Conservation (phyloP, 2,888 invertebrate genomes). For the Leptinotarsa tumamoca region DNA sequence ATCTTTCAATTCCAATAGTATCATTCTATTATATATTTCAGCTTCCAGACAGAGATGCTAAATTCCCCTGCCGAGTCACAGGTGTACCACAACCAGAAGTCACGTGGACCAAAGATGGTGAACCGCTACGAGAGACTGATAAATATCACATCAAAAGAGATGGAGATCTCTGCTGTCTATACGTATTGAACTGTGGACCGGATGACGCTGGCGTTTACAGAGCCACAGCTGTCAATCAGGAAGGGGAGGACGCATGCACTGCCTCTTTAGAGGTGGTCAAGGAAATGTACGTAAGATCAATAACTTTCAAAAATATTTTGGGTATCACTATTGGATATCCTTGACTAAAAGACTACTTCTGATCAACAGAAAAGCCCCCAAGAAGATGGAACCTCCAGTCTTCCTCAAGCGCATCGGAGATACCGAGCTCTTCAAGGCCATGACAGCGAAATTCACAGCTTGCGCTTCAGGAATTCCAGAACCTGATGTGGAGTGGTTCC, state of each 20-base stretch:
- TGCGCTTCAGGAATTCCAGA: conserved; percentile 89
- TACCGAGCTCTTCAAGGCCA: conserved; percentile 86
- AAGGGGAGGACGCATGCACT: conserved; percentile 82
- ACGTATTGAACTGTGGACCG: conserved; percentile 76
- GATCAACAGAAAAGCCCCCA: conserved; percentile 74
- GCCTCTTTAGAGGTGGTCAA: conserved; percentile 83
- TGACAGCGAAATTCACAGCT: conserved; percentile 94
- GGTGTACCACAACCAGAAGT: conserved; percentile 89
- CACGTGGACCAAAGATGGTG: conserved; percentile 87
- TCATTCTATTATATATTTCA: conserved; percentile 56
- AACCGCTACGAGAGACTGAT: conserved; percentile 75
- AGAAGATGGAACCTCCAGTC: conserved; percentile 84
- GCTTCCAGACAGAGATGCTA: conserved; percentile 83
- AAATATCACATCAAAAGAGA: conserved; percentile 83
- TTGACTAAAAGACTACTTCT: not conserved
- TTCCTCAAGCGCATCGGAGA: conserved; percentile 93
- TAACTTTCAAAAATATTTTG: not conserved
- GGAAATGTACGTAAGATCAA: conserved; percentile 76
- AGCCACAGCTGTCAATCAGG: conserved; percentile 83
- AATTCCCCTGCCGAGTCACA: conserved; percentile 83
- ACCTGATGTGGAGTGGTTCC: conserved; percentile 89
- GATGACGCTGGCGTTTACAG: conserved; percentile 81
- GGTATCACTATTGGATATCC: not conserved
- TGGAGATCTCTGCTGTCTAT: conserved; percentile 83
- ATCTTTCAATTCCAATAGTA: too few species aligned